Evolutionary conservation across 2,888 invertebrate genomes (phyloP).

Genomic region (Therioaphis trifolii): DNA sequence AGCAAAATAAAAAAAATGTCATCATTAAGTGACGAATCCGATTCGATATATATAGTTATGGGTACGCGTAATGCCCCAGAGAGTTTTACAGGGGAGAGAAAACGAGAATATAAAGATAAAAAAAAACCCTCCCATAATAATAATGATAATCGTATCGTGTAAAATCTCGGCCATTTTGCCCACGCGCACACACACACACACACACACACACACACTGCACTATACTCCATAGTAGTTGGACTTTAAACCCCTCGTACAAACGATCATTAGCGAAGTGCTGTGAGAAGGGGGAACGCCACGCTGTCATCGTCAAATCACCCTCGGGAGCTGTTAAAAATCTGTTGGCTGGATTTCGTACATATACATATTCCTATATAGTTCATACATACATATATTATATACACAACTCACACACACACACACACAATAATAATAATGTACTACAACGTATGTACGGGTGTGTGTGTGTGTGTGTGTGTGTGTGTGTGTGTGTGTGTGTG

Average conservation of each 20-base stretch:
- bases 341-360: conserved; percentile 26
- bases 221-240: neutral
- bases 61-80: neutral
- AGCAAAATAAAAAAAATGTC: conserved; percentile 14
- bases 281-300: neutral
- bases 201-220: neutral
- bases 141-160: conserved; percentile 56
- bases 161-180: conserved; percentile 52
- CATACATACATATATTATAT: no score
- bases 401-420: neutral
- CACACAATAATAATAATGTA: neutral
- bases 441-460: conserved; percentile 12
- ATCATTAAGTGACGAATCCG: conserved; percentile 30
- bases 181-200: no score
- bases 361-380: neutral
- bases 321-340: conserved; percentile 58
- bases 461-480: no score
- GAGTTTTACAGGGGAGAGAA: conserved; percentile 19
- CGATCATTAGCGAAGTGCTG: conserved; percentile 51
- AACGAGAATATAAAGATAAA: neutral
- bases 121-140: conserved; percentile 40
- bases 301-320: conserved; percentile 38
- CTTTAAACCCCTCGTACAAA: conserved; percentile 42
- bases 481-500: no score
- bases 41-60: neutral